Evolutionary conservation across 1,140 invertebrate species (phyloP).

Genomic region (Chironomus tepperi): DNA sequence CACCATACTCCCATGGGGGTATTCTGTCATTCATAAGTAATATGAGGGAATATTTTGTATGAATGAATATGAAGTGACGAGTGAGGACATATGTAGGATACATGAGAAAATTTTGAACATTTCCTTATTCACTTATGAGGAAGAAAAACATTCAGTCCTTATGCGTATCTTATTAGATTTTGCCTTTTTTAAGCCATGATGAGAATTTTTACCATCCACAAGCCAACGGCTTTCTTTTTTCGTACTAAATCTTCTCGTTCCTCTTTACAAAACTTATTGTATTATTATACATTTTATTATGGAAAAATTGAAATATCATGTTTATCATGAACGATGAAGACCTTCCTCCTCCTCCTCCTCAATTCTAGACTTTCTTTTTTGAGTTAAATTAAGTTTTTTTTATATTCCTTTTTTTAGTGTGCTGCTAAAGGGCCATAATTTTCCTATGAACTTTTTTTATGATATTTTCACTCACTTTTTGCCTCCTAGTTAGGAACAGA

Average conservation of each 20-base stretch:
- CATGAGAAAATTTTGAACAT: background rate
- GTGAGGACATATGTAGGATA: background rate
- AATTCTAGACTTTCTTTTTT: background rate
- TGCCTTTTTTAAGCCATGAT: too few species aligned
- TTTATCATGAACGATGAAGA: background rate
- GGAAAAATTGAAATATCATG: slow-evolving; percentile 5
- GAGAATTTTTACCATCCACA: background rate
- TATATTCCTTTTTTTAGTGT: too few species aligned
- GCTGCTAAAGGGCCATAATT: too few species aligned
- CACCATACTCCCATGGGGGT: too few species aligned
- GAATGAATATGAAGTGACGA: background rate
- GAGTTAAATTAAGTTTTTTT: background rate
- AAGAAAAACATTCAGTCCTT: background rate
- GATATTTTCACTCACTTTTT: too few species aligned
- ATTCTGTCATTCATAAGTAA: slow-evolving; percentile 5
- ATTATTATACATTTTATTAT: background rate
- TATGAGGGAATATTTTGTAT: background rate
- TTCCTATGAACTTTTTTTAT: too few species aligned
- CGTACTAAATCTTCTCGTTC: background rate
- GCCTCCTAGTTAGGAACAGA: too few species aligned
- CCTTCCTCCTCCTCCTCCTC: background rate
- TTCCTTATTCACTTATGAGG: background rate
- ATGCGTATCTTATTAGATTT: too few species aligned
- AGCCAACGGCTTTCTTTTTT: background rate
- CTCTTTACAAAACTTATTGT: too few species aligned